Evolutionary conservation across 1,140 invertebrate species (phyloP).

Genomic region (Drosophila rufa): DNA sequence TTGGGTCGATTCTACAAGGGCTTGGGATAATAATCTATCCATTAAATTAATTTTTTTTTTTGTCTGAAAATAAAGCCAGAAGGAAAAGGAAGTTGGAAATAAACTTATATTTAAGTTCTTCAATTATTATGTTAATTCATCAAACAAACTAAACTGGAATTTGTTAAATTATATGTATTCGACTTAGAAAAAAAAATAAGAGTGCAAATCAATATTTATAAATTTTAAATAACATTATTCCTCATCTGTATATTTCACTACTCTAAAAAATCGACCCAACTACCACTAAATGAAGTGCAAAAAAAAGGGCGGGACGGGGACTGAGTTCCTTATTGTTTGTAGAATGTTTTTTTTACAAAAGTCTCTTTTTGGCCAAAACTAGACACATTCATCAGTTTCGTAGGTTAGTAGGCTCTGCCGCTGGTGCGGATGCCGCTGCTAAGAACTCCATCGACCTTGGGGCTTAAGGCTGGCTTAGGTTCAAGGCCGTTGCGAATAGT

Average conservation of each 20-base stretch:
- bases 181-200: too few relatives aligned
- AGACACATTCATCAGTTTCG: conserved; percentile 69
- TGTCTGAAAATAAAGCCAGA: neutral
- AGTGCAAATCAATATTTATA: too few relatives aligned
- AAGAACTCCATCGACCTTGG: conserved; percentile 23
- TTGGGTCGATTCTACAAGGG: neutral
- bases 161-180: too few relatives aligned
- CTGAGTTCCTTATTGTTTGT: conserved; percentile 6
- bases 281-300: conserved; percentile 2
- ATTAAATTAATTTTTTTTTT: neutral
- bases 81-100: neutral
- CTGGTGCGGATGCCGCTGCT: conserved; percentile 24
- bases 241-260: neutral
- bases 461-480: conserved; percentile 13
- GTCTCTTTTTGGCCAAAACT: conserved; percentile 37
- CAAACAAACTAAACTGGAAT: too few relatives aligned
- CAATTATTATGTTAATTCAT: too few relatives aligned
- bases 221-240: neutral
- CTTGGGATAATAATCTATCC: too few relatives aligned
- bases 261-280: conserved; percentile 10
- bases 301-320: neutral
- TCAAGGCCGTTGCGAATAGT: conserved; percentile 56
- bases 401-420: conserved; percentile 58
- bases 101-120: neutral
- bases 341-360: neutral